Evolutionary conservation across 2,797 vertebrate genomes (phyloP), one percentile per base, ranked within the genome.

Genomic region (Alectoris magna): DNA sequence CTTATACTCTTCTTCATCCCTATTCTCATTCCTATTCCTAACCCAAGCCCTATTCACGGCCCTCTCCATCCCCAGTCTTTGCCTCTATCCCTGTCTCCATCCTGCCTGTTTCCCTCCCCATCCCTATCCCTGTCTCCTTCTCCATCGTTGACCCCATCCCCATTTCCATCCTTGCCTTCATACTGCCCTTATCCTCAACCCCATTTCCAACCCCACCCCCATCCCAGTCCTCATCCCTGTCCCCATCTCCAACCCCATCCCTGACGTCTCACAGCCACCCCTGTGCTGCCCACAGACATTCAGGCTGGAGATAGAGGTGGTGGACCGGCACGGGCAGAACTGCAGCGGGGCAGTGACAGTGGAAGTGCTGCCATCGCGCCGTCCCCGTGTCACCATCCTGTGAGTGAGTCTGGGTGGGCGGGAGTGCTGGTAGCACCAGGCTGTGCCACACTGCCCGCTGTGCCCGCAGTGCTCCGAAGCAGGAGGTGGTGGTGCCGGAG

Each of bases 281-380:
- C 0, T 4, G 9, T 2, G 2, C 56, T 69, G 4, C 24, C 74
- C 3, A 0, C 91, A 98, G 97, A 85, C 2, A 0, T 97, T 97
- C 92, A 93, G 58, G 75, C 51, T 98, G 88, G 90, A 96, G 58
- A 97, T 98, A 2, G 88, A 87, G n/a, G 97, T 98, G 68, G 95
- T 2, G 5, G 95, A 96, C 36, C 81, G 5, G 13, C 74, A 44
- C 0, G 93, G 95, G 14, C 93, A 76, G 70, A 97, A 93, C 75
- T 98, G 98, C 82, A 95, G 85, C 0, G 93, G 97, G 43, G 60
- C 56, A 1, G 86, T 98, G 51, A 96, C 7, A 0, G 95, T 98
- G 72, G 63, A 97, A 14, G 98, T 98, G 72, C 91, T 97, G 88
- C 96, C 97, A 44, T 90, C 44, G 0, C 56, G 26, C 11, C 85